A percentile compares a stretch with the other conserved stretches of the same genome.
phyloP scores from a whole-genome alignment of 2,888 invertebrate species.

The Trissolcus japonicus region DNA sequence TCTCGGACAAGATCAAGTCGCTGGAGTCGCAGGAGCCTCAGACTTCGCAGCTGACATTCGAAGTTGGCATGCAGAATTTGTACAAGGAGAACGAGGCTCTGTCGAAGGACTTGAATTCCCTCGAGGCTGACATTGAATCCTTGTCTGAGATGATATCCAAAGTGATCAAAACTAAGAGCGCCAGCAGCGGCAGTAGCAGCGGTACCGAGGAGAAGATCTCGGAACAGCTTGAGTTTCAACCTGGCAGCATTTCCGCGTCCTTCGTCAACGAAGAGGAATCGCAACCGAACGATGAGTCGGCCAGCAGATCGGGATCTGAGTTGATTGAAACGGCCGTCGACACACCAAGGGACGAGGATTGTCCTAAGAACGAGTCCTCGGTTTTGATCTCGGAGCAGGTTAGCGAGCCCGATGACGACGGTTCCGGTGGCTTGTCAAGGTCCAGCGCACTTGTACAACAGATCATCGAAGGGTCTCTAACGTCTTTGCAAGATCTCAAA shows the following conservation, averaged over 20 bases:
- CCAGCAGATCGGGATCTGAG: slow-evolving; percentile 38
- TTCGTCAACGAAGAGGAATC: slow-evolving; percentile 1
- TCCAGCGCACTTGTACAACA: slow-evolving; percentile 19
- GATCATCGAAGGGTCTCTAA: slow-evolving; percentile 34
- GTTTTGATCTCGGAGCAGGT: slow-evolving; percentile 13
- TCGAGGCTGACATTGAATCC: slow-evolving; percentile 62
- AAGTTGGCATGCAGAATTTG: slow-evolving; percentile 61
- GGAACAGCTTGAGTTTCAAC: too few species aligned
- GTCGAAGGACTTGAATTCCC: slow-evolving; percentile 61
- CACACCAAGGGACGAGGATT: slow-evolving; percentile 23
- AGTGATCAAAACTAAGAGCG: slow-evolving; percentile 56
- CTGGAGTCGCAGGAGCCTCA: slow-evolving; percentile 37
- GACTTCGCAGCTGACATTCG: slow-evolving; percentile 55
- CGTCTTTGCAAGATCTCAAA: slow-evolving; percentile 46
- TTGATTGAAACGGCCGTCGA: slow-evolving; percentile 51
- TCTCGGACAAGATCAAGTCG: slow-evolving; percentile 66
- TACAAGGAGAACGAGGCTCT: slow-evolving; percentile 62
- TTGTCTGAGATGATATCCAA: slow-evolving; percentile 65
- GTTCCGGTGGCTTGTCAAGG: slow-evolving; percentile 5
- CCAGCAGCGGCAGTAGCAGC: not conserved
- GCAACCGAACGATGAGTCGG: slow-evolving; percentile 19
- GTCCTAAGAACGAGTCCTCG: slow-evolving; percentile 19
- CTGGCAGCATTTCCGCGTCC: not conserved
- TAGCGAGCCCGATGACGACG: not conserved
- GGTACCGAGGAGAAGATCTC: slow-evolving; percentile 26